These are phyloP conservation scores for Sigmodon hispidus DNA, from an alignment of 2,113 vertebrate species.

Conservation along the genomic window DNA sequence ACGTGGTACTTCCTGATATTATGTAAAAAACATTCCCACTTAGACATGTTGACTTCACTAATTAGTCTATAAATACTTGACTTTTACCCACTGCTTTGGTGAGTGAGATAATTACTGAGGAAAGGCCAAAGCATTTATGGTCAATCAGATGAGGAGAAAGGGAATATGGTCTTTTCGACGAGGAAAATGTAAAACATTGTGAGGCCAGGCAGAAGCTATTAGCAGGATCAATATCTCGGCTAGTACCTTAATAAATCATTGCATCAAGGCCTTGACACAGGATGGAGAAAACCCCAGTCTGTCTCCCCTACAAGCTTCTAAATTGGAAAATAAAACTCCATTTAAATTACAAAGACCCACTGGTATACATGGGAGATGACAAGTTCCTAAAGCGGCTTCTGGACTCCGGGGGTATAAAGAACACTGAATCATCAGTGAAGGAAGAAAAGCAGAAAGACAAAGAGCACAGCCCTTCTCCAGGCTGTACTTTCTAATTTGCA, in stretches of 20 bases:
- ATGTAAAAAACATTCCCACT: conserved; percentile 69
- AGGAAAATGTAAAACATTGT: conserved; percentile 88
- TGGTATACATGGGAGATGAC: conserved; percentile 82
- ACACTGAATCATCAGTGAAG: conserved; percentile 83
- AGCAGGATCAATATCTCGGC: conserved; percentile 89
- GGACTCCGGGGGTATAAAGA: conserved; percentile 75
- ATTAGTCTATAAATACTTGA: conserved; percentile 87
- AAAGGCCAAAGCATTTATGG: conserved; percentile 87
- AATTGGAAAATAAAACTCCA: conserved; percentile 84
- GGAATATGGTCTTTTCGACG: conserved; percentile 84
- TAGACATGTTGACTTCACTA: conserved; percentile 82
- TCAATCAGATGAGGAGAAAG: conserved; percentile 87
- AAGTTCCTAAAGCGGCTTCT: conserved; percentile 77
- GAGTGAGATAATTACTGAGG: conserved; percentile 85
- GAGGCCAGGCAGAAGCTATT: conserved; percentile 88
- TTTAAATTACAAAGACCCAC: conserved; percentile 86
- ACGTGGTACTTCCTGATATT: conserved; percentile 50
- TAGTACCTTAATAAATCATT: conserved; percentile 90
- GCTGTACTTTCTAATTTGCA: conserved; percentile 77
- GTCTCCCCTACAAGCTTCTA: conserved; percentile 78
- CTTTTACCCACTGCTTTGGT: conserved; percentile 83
- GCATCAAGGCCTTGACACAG: conserved; percentile 86
- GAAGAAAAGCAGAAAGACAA: conserved; percentile 83
- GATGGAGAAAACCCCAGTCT: conserved; percentile 84
- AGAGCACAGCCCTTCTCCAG: conserved; percentile 72